phyloP scores from a whole-genome alignment of 2,113 vertebrate species.

The Anseranas semipalmata region DNA sequence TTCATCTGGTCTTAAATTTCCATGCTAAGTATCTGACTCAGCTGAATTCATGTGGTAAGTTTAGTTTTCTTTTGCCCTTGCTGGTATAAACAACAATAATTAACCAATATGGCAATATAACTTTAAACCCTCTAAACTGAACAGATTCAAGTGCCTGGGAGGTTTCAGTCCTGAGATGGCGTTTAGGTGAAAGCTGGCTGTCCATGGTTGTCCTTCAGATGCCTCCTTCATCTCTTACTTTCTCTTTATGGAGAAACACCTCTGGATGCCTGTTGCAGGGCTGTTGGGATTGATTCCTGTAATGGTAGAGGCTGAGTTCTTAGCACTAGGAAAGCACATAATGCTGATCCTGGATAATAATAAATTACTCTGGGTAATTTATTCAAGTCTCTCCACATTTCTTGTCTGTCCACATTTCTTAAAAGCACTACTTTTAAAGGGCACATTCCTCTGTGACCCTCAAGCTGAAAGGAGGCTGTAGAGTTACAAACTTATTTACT shows the following conservation, averaged over 20 bases:
- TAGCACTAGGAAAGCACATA: background rate
- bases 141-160: background rate
- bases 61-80: background rate
- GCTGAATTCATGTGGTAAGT: background rate
- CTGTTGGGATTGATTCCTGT: background rate
- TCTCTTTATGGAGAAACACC: background rate
- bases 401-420: background rate
- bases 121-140: background rate
- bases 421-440: background rate
- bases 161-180: background rate
- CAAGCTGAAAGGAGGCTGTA: background rate
- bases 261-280: background rate
- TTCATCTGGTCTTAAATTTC: slow-evolving; percentile 5
- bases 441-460: background rate
- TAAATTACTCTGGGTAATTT: background rate
- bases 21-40: background rate
- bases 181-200: background rate
- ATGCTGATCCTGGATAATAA: background rate
- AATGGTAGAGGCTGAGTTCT: background rate
- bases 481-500: background rate
- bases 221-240: background rate
- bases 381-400: background rate
- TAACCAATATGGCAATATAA: background rate
- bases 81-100: background rate
- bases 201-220: background rate